Conservation (phyloP, 1,140 invertebrate genomes). For the Meloidogyne chitwoodi region DNA sequence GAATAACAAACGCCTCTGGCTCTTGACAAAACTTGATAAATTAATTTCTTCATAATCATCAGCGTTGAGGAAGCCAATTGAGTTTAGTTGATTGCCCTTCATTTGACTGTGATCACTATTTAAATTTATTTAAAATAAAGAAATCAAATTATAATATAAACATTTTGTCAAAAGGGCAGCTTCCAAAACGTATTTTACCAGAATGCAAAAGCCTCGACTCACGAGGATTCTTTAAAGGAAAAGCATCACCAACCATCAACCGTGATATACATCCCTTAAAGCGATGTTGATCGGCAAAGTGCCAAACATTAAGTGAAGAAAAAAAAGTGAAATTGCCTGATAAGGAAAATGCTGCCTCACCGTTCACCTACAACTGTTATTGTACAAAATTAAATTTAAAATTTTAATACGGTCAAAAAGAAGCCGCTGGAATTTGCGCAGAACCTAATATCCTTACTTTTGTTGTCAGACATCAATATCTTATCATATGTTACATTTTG, state of each 20-base stretch:
- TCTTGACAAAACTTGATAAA: constrained; percentile 36
- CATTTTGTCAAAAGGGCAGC: constrained; percentile 44
- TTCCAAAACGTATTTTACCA: constrained; percentile 39
- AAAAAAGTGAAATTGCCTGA: constrained; percentile 58
- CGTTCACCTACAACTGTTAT: constrained; percentile 36
- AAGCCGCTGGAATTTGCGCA: constrained; percentile 38
- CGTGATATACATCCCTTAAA: constrained; percentile 23
- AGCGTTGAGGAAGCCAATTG: background rate
- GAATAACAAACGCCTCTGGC: constrained; percentile 35
- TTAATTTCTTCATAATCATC: constrained; percentile 19
- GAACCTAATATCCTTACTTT: constrained; percentile 53
- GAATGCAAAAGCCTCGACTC: constrained; percentile 36
- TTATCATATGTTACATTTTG: constrained; percentile 43
- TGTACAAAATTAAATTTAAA: background rate
- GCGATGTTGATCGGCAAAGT: constrained; percentile 39
- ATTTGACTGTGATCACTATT: constrained; percentile 12
- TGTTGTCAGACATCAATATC: constrained; percentile 42
- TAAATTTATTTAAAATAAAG: background rate
- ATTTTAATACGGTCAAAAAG: constrained; percentile 29
- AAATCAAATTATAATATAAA: background rate
- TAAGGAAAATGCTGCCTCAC: constrained; percentile 39
- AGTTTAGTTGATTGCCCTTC: background rate
- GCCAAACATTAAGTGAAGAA: constrained; percentile 46
- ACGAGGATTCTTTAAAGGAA: constrained; percentile 41
- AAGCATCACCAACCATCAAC: constrained; percentile 41